These are phyloP conservation scores for Lagorchestes hirsutus DNA, from an alignment of 2,797 vertebrate species.

Conservation along the genomic window DNA sequence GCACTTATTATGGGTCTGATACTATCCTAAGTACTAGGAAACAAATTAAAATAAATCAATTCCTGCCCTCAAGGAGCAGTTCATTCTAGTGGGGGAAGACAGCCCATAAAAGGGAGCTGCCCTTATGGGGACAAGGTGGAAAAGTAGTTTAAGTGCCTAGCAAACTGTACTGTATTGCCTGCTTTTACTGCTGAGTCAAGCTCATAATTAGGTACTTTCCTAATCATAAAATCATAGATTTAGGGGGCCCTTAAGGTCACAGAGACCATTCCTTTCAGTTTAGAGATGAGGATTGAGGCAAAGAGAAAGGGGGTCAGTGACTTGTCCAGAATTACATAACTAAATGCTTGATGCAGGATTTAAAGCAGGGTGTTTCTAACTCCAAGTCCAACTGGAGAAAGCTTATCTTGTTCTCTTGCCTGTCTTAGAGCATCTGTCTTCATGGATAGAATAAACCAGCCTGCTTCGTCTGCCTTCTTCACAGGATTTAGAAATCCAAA, in stretches of 20 bases:
- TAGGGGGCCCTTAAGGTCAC: not conserved
- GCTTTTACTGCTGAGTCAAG: not conserved
- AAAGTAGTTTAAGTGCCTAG: not conserved
- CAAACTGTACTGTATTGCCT: not conserved
- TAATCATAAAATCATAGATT: not conserved
- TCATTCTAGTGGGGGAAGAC: not conserved
- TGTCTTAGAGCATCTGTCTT: not conserved
- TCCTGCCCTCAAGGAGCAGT: not conserved
- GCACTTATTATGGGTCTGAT: not conserved
- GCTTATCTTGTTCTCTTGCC: not conserved
- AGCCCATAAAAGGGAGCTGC: not conserved
- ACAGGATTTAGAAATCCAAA: conserved; percentile 12
- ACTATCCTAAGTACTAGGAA: not conserved
- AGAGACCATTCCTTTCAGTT: not conserved
- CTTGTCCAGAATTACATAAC: not conserved
- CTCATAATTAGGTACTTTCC: not conserved
- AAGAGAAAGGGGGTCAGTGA: not conserved
- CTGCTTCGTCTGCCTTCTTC: not conserved
- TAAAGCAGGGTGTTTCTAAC: not conserved
- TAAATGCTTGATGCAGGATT: not conserved
- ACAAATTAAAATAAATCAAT: not conserved
- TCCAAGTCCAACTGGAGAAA: not conserved
- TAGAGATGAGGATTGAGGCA: not conserved
- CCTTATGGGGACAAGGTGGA: not conserved
- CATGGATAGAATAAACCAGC: not conserved